A percentile compares a stretch with the other conserved stretches of the same genome.
Evolutionary conservation across 2,888 invertebrate genomes (phyloP).

Genomic region (Argynnis bischoffii): DNA sequence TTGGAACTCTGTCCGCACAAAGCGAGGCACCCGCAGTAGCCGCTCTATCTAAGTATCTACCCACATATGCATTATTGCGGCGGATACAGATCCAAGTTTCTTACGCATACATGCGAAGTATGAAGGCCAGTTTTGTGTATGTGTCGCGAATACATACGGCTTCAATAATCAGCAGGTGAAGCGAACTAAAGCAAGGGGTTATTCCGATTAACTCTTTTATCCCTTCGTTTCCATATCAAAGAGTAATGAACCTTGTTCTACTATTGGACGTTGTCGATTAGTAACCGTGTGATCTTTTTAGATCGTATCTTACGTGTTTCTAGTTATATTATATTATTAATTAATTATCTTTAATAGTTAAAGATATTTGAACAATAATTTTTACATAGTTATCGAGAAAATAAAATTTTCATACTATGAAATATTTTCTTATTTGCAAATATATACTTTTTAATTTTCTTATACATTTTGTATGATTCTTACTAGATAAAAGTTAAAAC

Average conservation of each 20-base stretch:
- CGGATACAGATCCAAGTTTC: slow-evolving; percentile 80
- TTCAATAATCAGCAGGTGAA: slow-evolving; percentile 83
- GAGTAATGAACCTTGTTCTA: slow-evolving; percentile 81
- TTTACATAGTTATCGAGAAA: background rate
- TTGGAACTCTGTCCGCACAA: slow-evolving; percentile 68
- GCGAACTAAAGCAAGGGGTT: slow-evolving; percentile 80
- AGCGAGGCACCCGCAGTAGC: slow-evolving; percentile 77
- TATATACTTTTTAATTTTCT: slow-evolving; percentile 21
- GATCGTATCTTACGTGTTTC: slow-evolving; percentile 27
- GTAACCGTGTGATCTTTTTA: slow-evolving; percentile 72
- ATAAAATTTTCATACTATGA: background rate
- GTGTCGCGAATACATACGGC: slow-evolving; percentile 79
- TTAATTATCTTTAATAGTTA: background rate
- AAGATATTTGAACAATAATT: background rate
- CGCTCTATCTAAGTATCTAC: slow-evolving; percentile 71
- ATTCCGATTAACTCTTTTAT: slow-evolving; percentile 82
- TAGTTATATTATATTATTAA: slow-evolving; percentile 18
- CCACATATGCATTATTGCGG: slow-evolving; percentile 72
- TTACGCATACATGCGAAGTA: slow-evolving; percentile 73
- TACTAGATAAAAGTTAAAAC: slow-evolving; percentile 30
- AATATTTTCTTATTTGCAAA: slow-evolving; percentile 33
- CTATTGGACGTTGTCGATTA: slow-evolving; percentile 72
- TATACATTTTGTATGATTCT: slow-evolving; percentile 31
- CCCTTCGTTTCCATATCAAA: slow-evolving; percentile 81
- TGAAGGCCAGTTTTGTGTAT: slow-evolving; percentile 78